Evolutionary conservation across 2,797 vertebrate genomes (phyloP).

Genomic region (Coendou prehensilis): DNA sequence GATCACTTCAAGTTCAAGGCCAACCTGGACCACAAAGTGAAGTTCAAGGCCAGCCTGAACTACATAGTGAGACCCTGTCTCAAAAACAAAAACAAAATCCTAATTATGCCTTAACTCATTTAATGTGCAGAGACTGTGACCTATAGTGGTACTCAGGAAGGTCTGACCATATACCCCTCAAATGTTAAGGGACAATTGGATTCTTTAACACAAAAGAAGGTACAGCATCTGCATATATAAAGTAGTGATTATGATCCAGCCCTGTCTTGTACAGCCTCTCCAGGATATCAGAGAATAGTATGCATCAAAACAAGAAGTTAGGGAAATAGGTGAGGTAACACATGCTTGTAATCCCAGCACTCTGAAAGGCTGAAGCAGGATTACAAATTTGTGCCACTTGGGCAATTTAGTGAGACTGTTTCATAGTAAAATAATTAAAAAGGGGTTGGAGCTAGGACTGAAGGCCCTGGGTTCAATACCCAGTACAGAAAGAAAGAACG

Average conservation of each 20-base stretch:
- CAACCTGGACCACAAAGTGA: neutral
- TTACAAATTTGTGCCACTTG: neutral
- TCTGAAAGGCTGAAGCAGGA: neutral
- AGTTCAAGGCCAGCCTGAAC: too few species aligned
- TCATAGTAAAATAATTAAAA: neutral
- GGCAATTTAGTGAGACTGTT: neutral
- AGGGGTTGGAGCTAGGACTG: neutral
- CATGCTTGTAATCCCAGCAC: neutral
- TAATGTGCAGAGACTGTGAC: neutral
- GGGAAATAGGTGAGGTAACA: neutral
- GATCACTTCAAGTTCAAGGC: neutral
- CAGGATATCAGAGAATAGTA: conserved; percentile 13
- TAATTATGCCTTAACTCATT: conserved; percentile 32
- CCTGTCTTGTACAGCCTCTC: neutral
- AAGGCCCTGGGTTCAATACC: neutral
- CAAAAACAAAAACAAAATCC: neutral
- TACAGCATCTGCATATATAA: neutral
- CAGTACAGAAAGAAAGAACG: neutral
- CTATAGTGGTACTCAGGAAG: neutral
- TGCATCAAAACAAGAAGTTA: conserved; percentile 37
- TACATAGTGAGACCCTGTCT: neutral
- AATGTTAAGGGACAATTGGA: neutral
- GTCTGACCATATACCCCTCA: conserved; percentile 4
- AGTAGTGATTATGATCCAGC: neutral
- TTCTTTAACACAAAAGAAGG: conserved; percentile 14